These are phyloP conservation scores for Melolontha melolontha DNA, from an alignment of 2,888 invertebrate genomes.

Conservation along the genomic window DNA sequence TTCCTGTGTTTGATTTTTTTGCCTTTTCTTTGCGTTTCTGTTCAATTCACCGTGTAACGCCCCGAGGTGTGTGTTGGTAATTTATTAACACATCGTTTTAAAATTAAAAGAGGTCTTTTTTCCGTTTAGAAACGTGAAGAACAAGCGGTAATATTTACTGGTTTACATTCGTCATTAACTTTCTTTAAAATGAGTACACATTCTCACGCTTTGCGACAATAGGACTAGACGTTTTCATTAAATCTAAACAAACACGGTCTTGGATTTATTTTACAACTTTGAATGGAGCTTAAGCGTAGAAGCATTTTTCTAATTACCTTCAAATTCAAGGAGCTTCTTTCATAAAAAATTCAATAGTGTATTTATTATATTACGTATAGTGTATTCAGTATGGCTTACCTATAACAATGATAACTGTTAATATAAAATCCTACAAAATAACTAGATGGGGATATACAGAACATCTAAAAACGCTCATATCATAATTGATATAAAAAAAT, in stretches of 20 bases:
- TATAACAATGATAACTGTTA: too few species aligned
- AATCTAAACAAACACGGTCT: slow-evolving; percentile 16
- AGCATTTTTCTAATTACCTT: too few species aligned
- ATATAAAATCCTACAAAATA: too few species aligned
- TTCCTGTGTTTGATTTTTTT: slow-evolving; percentile 20
- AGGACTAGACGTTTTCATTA: slow-evolving; percentile 26
- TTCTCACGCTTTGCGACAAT: slow-evolving; percentile 36
- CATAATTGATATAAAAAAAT: too few species aligned
- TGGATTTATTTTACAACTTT: slow-evolving; percentile 20
- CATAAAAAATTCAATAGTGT: too few species aligned
- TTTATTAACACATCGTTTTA: slow-evolving; percentile 38
- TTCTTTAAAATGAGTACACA: slow-evolving; percentile 36
- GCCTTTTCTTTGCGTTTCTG: slow-evolving; percentile 15
- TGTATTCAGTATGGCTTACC: too few species aligned
- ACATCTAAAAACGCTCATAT: too few species aligned
- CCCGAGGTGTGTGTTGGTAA: slow-evolving; percentile 28
- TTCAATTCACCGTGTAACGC: slow-evolving; percentile 4
- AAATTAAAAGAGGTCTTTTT: slow-evolving; percentile 34
- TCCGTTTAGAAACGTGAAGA: slow-evolving; percentile 28
- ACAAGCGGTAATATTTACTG: slow-evolving; percentile 28
- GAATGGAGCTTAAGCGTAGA: slow-evolving; percentile 15
- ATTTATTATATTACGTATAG: too few species aligned
- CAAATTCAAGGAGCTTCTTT: too few species aligned
- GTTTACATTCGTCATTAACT: slow-evolving; percentile 33
- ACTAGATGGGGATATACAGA: too few species aligned